phyloP scores from a whole-genome alignment of 1,140 invertebrate species.

The Drosophila mayri region DNA sequence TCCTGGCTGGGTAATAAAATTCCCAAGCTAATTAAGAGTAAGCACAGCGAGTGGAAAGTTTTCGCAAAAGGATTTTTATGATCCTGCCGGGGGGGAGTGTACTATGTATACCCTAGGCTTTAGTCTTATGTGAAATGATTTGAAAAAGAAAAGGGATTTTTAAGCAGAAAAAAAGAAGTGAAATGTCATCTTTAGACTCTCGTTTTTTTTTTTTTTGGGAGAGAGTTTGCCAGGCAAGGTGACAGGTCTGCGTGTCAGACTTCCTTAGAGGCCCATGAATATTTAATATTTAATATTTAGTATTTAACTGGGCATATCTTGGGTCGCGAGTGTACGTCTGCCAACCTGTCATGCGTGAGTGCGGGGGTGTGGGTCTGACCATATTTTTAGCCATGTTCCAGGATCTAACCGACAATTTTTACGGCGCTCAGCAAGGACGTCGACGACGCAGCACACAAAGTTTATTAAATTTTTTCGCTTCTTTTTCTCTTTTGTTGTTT shows the following conservation, averaged over 20 bases:
- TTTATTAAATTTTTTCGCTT: conserved; percentile 54
- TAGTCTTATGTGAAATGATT: background rate
- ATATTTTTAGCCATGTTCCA: conserved; percentile 26
- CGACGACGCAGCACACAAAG: conserved; percentile 35
- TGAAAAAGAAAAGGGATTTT: no score
- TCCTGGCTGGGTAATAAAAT: conserved; percentile 15
- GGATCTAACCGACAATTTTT: conserved; percentile 39
- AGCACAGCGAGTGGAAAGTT: background rate
- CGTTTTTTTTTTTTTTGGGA: background rate
- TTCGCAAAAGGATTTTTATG: background rate
- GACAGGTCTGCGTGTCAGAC: conserved; percentile 6
- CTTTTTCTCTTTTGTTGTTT: conserved; percentile 2
- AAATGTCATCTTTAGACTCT: background rate
- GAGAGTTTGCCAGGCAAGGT: background rate
- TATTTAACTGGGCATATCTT: conserved; percentile 4
- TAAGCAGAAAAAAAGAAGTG: no score
- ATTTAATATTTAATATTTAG: conserved; percentile 6
- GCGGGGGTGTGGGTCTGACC: conserved; percentile 2
- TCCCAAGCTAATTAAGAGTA: conserved; percentile 15
- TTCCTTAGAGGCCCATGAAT: background rate
- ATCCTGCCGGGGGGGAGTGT: background rate
- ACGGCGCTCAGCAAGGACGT: conserved; percentile 16
- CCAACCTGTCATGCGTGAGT: conserved; percentile 13
- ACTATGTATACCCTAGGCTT: background rate
- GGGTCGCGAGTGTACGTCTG: conserved; percentile 13